These are phyloP conservation scores for Oceanodroma leucorhoa DNA, from an alignment of 2,797 vertebrate species.

Conservation along the genomic window DNA sequence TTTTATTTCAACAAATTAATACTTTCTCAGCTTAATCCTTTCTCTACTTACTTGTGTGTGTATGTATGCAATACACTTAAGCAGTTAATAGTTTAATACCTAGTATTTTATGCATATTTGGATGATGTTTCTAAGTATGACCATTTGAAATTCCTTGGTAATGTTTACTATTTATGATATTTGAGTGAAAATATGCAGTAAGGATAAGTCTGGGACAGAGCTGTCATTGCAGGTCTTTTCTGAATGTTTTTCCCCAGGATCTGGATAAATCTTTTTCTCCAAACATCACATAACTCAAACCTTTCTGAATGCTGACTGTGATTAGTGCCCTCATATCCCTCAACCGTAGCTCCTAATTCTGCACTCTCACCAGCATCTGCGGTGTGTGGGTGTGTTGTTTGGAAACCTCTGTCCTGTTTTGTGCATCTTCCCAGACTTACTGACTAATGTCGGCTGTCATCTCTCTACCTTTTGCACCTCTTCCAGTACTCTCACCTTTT, in stretches of 20 bases:
- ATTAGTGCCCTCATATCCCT: neutral
- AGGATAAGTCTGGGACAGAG: neutral
- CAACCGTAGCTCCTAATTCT: neutral
- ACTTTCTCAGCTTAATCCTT: neutral
- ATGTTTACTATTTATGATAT: neutral
- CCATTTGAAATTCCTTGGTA: neutral
- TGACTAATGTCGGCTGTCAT: neutral
- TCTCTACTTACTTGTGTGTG: neutral
- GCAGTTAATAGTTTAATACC: neutral
- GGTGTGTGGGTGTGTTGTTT: neutral
- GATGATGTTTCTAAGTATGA: neutral
- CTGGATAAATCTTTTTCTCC: neutral
- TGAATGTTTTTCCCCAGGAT: neutral
- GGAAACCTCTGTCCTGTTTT: neutral
- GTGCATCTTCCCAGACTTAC: neutral
- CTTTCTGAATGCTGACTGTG: neutral
- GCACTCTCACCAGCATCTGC: neutral
- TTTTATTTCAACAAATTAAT: neutral
- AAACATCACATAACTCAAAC: neutral
- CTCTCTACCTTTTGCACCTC: neutral
- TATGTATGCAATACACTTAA: neutral
- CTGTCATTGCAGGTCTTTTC: neutral
- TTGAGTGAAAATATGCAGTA: neutral
- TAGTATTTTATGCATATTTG: neutral
- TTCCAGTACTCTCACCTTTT: neutral